Evolutionary conservation across 2,888 invertebrate genomes (phyloP).

Genomic region (Drosophila neutralis): DNA sequence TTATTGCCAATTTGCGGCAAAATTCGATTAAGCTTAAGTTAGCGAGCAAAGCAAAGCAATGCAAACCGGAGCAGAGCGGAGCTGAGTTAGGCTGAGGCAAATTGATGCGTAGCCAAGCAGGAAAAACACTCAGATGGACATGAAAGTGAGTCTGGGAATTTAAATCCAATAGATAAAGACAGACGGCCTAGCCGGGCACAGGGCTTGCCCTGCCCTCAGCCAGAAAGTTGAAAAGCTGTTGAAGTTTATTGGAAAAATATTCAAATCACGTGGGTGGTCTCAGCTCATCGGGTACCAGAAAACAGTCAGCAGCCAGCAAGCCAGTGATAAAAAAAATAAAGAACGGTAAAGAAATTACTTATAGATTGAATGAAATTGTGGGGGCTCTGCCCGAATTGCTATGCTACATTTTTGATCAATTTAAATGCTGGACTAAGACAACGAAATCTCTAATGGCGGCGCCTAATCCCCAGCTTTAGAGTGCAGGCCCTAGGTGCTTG

Average conservation of each 20-base stretch:
- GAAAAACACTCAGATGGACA: constrained; percentile 76
- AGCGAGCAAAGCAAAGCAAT: constrained; percentile 42
- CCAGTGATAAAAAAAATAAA: constrained; percentile 64
- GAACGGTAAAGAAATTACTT: constrained; percentile 74
- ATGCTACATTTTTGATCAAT: constrained; percentile 72
- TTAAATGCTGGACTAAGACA: constrained; percentile 77
- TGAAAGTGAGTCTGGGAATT: constrained; percentile 70
- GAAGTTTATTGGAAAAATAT: constrained; percentile 82
- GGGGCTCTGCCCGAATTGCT: constrained; percentile 34
- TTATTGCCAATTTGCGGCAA: constrained; percentile 81
- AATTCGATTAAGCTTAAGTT: constrained; percentile 80
- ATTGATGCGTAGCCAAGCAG: constrained; percentile 53
- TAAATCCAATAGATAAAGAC: constrained; percentile 80
- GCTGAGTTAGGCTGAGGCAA: constrained; percentile 19
- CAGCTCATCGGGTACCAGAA: constrained; percentile 56
- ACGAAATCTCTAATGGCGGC: constrained; percentile 64
- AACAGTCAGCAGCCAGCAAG: constrained; percentile 8
- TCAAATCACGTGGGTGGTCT: constrained; percentile 81
- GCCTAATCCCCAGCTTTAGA: constrained; percentile 62
- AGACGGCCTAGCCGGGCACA: constrained; percentile 38
- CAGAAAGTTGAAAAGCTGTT: constrained; percentile 76
- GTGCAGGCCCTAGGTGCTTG: constrained; percentile 32
- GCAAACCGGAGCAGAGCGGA: constrained; percentile 15
- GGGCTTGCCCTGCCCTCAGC: constrained; percentile 19
- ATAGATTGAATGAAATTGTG: constrained; percentile 79